phyloP scores from a whole-genome alignment of 2,888 invertebrate genomes.

The Doris montereyensis region DNA sequence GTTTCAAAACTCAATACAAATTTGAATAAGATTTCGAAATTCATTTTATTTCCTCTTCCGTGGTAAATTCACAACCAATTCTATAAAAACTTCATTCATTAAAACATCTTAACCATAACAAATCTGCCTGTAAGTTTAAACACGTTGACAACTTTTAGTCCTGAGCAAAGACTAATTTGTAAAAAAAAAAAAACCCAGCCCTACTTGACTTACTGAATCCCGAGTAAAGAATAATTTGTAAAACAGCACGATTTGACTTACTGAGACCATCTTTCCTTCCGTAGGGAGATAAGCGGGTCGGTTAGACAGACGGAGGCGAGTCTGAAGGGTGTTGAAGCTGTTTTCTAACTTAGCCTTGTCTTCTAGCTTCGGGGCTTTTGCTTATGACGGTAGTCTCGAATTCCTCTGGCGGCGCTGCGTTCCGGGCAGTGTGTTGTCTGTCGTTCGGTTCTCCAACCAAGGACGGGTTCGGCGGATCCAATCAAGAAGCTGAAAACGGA shows the following conservation, averaged over 20 bases:
- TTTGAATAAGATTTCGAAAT: too few relatives aligned
- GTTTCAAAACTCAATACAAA: too few relatives aligned
- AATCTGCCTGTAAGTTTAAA: too few relatives aligned
- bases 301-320: conserved; percentile 96
- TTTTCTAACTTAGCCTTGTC: conserved; percentile 99
- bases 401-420: conserved; percentile 99
- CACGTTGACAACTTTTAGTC: too few relatives aligned
- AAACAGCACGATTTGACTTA: conserved; percentile 78
- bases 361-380: conserved; percentile 99
- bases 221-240: too few relatives aligned
- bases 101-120: too few relatives aligned
- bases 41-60: too few relatives aligned
- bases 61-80: too few relatives aligned
- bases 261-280: conserved; percentile 98
- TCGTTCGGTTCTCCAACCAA: conserved; percentile 77
- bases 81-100: too few relatives aligned
- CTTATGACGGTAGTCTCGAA: conserved; percentile 97
- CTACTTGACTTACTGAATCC: too few relatives aligned
- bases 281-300: conserved; percentile 99
- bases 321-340: conserved; percentile 99
- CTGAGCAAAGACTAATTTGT: too few relatives aligned
- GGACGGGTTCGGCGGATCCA: conserved; percentile 99
- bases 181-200: too few relatives aligned
- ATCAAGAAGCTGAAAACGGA: conserved; percentile 84
- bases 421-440: conserved; percentile 96